These are phyloP conservation scores for Zoanthus sociatus DNA, from an alignment of 92 coral and sea anemone genomes.

Conservation along the genomic window DNA sequence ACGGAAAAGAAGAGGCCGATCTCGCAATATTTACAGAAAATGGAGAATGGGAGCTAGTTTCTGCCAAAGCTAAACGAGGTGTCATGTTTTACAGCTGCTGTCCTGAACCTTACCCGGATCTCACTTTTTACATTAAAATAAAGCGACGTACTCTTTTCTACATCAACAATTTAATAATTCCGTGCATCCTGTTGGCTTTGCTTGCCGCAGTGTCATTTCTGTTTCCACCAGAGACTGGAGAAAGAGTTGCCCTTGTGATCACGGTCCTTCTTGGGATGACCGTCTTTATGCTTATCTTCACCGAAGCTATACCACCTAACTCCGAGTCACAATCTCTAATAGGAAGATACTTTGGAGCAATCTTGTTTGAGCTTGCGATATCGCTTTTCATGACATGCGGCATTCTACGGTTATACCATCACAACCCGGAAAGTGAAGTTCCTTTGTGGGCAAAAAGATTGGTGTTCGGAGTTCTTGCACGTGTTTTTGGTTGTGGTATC, in stretches of 20 bases:
- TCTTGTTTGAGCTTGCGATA: constrained; percentile 82
- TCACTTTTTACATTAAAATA: constrained; percentile 73
- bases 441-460: constrained; percentile 78
- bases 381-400: constrained; percentile 85
- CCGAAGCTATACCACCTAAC: constrained; percentile 94
- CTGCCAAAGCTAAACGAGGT: constrained; percentile 68
- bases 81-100: constrained; percentile 77
- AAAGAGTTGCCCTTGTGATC: constrained; percentile 91
- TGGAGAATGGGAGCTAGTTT: constrained; percentile 84
- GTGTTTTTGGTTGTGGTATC: constrained; percentile 54
- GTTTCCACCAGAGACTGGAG: constrained; percentile 98
- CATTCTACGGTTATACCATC: constrained; percentile 79
- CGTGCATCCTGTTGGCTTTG: constrained; percentile 87
- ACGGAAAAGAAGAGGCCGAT: constrained; percentile 54
- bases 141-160: constrained; percentile 84
- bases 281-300: constrained; percentile 92
- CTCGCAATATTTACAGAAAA: constrained; percentile 60
- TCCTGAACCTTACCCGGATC: constrained; percentile 74
- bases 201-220: constrained; percentile 85
- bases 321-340: constrained; percentile 92
- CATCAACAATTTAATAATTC: constrained; percentile 86
- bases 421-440: constrained; percentile 82
- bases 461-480: constrained; percentile 81
- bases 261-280: constrained; percentile 95
- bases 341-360: constrained; percentile 93